Conservation (phyloP, 1,140 invertebrate genomes). For the Apis mellifera region Amel_HAv3.1 CM009940.2:8940001-8940500, state of each 20-base stretch:
- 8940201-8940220: background rate
- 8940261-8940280: background rate
- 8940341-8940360: conserved; percentile 40
- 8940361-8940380: conserved; percentile 11
- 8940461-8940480: too few relatives aligned
- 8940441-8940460: too few relatives aligned
- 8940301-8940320: conserved; percentile 52
- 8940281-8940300: background rate
- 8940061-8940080: background rate
- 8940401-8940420: too few relatives aligned
- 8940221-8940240: conserved; percentile 34
- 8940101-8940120: background rate
- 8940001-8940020: background rate
- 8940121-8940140: too few relatives aligned
- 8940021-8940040: conserved; percentile 38
- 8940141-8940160: background rate
- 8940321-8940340: conserved; percentile 51
- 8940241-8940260: conserved; percentile 53
- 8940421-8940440: too few relatives aligned
- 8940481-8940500: too few relatives aligned
- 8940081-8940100: background rate
- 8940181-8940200: background rate
- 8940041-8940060: conserved; percentile 52
- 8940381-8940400: background rate
- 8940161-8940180: conserved; percentile 22